Percentiles rank a stretch among this genome's conserved stretches.
These are phyloP conservation scores for Ormia ochracea DNA, from an alignment of 2,888 invertebrate genomes.

Conservation along the genomic window DNA sequence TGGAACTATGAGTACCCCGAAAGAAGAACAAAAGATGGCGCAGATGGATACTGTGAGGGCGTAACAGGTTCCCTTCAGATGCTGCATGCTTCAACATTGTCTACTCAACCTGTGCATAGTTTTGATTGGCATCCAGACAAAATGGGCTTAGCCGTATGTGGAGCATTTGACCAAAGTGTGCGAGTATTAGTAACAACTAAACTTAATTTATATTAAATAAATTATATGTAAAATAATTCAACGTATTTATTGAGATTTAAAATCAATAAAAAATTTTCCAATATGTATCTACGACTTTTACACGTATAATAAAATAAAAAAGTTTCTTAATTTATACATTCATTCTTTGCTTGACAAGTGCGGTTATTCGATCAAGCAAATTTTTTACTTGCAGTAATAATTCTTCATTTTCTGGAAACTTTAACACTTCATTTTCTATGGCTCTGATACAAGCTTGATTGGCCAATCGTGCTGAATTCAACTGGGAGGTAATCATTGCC, in stretches of 20 bases:
- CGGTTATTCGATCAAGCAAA: constrained; percentile 63
- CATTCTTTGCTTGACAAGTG: constrained; percentile 69
- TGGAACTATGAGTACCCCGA: constrained; percentile 97
- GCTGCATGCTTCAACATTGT: constrained; percentile 87
- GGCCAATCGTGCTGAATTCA: constrained; percentile 80
- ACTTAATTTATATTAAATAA: constrained; percentile 80
- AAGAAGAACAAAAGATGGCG: constrained; percentile 83
- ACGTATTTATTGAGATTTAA: neutral
- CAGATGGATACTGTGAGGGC: constrained; percentile 85
- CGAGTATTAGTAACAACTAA: constrained; percentile 92
- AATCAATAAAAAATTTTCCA: neutral
- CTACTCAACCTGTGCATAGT: constrained; percentile 91
- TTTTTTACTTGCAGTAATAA: constrained; percentile 77
- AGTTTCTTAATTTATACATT: constrained; percentile 31
- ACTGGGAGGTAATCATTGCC: constrained; percentile 78
- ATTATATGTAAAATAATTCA: neutral
- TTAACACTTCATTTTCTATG: constrained; percentile 75
- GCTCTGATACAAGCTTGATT: constrained; percentile 79
- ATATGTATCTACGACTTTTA: neutral
- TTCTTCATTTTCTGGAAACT: constrained; percentile 77
- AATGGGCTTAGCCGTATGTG: constrained; percentile 89
- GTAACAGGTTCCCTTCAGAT: constrained; percentile 86
- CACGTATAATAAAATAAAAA: too few relatives aligned
- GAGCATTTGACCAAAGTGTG: constrained; percentile 93
- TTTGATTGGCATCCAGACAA: constrained; percentile 96